A percentile compares a stretch with the other conserved stretches of the same genome.
These are phyloP conservation scores for Thalassophryne amazonica DNA, from an alignment of 2,797 vertebrate species.

Conservation along the genomic window DNA sequence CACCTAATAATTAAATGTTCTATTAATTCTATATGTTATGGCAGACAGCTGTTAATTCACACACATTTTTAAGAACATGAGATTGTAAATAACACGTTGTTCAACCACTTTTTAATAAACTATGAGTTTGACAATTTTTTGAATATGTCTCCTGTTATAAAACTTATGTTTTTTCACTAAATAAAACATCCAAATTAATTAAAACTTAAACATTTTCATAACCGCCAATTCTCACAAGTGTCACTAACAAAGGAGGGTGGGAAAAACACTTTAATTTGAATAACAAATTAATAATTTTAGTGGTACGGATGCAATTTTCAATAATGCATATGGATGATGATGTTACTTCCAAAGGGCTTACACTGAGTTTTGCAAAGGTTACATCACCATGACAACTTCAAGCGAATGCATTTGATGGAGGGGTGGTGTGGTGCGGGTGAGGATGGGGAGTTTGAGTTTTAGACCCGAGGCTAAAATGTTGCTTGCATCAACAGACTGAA, in stretches of 20 bases:
- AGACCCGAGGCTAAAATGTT: too few relatives aligned
- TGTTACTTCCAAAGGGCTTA: constrained; percentile 46
- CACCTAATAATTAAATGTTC: too few relatives aligned
- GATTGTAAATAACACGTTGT: too few relatives aligned
- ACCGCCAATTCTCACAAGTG: constrained; percentile 36
- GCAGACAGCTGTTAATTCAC: too few relatives aligned
- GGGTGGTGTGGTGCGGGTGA: not conserved
- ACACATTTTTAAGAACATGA: too few relatives aligned
- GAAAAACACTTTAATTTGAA: constrained; percentile 57
- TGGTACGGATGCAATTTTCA: constrained; percentile 46
- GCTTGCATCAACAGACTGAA: too few relatives aligned
- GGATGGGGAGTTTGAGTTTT: too few relatives aligned
- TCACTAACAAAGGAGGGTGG: constrained; percentile 4
- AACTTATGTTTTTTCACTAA: too few relatives aligned
- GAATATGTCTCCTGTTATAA: too few relatives aligned
- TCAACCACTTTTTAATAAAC: too few relatives aligned
- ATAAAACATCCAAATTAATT: constrained; percentile 37
- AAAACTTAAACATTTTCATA: constrained; percentile 39
- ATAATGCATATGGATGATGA: constrained; percentile 47
- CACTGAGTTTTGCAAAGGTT: constrained; percentile 57
- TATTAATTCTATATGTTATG: too few relatives aligned
- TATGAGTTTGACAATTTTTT: too few relatives aligned
- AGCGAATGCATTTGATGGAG: constrained; percentile 15
- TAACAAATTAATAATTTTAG: constrained; percentile 70
- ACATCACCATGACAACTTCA: constrained; percentile 64